Conservation (phyloP, 2,113 vertebrate species). For the Rallus limicola region DNA sequence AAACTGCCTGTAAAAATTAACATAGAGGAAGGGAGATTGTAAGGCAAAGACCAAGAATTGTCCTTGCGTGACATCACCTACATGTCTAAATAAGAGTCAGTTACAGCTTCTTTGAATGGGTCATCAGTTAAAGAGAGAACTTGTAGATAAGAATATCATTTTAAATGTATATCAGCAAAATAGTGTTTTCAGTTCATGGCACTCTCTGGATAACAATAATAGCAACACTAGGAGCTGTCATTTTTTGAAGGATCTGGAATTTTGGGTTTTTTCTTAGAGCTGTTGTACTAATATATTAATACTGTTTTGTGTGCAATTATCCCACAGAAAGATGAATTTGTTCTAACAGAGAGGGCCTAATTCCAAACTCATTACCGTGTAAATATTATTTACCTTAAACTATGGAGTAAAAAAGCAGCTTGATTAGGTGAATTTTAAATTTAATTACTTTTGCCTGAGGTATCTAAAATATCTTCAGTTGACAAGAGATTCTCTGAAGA, state of each 20-base stretch:
- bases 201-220: neutral
- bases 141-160: neutral
- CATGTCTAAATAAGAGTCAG: neutral
- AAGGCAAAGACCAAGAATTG: neutral
- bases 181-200: neutral
- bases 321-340: conserved; percentile 11
- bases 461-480: neutral
- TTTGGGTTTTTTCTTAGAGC: neutral
- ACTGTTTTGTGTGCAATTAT: neutral
- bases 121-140: conserved; percentile 18
- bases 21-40: neutral
- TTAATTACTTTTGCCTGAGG: neutral
- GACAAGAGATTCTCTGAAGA: neutral
- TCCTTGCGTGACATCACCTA: neutral
- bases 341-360: neutral
- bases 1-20: neutral
- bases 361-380: neutral
- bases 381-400: conserved; percentile 6
- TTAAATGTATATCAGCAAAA: neutral
- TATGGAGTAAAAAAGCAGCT: neutral
- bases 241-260: neutral
- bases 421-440: neutral
- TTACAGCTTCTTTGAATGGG: neutral
- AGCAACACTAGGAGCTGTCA: neutral
- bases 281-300: neutral